phyloP scores from a whole-genome alignment of 2,113 vertebrate species.

The Merops nubicus region DNA sequence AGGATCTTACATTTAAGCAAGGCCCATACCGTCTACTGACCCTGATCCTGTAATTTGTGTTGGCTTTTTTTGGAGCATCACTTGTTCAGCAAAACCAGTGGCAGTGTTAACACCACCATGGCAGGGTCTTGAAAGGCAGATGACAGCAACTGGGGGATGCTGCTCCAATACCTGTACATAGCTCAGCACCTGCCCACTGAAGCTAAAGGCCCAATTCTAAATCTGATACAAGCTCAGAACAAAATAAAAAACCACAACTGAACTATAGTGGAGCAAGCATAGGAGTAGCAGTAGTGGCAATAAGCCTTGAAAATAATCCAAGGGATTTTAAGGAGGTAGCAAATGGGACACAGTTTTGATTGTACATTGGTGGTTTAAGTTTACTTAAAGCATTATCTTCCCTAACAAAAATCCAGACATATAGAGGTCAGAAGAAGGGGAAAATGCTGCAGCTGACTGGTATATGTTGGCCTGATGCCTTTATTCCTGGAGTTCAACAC shows the following conservation, averaged over 20 bases:
- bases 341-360: background rate
- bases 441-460: slow-evolving; percentile 52
- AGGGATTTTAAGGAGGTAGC: slow-evolving; percentile 23
- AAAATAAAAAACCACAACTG: background rate
- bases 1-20: background rate
- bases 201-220: background rate
- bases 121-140: background rate
- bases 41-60: background rate
- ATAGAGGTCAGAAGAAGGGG: slow-evolving; percentile 30
- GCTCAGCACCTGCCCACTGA: background rate
- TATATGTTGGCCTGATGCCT: slow-evolving; percentile 35
- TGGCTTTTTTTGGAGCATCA: background rate
- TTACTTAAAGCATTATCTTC: slow-evolving; percentile 34
- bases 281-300: slow-evolving; percentile 23
- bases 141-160: background rate
- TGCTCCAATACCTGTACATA: background rate
- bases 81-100: background rate
- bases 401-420: slow-evolving; percentile 53
- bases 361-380: background rate
- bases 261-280: background rate
- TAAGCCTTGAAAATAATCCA: slow-evolving; percentile 23
- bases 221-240: background rate
- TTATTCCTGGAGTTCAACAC: slow-evolving; percentile 54
- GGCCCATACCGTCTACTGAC: background rate
- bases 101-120: background rate